Evolutionary conservation across 2,797 vertebrate genomes (phyloP).

Genomic region (Thripadectes ignobilis): DNA sequence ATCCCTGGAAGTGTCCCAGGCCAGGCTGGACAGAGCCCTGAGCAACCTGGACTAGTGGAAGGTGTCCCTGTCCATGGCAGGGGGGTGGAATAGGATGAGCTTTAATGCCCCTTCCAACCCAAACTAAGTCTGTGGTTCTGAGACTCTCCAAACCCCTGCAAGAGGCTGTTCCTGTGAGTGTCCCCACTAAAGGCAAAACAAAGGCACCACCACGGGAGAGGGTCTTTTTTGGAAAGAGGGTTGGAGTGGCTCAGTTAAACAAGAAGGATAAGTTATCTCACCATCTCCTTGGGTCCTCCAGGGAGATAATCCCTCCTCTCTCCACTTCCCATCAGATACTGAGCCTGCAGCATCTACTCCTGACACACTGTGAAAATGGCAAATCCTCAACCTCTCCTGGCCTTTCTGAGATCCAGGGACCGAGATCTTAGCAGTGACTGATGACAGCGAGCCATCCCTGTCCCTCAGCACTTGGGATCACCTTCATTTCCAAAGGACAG

Average conservation of each 20-base stretch:
- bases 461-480: not conserved
- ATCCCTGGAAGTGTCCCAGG: not conserved
- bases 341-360: not conserved
- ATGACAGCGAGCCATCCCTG: not conserved
- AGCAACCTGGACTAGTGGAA: not conserved
- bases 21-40: not conserved
- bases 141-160: rapidly evolving
- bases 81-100: not conserved
- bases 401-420: not conserved
- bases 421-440: not conserved
- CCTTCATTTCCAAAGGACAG: not conserved
- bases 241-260: not conserved
- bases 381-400: not conserved
- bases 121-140: not conserved
- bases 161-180: not conserved
- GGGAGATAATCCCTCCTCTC: not conserved
- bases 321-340: not conserved
- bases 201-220: rapidly evolving
- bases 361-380: not conserved
- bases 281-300: not conserved
- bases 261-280: not conserved
- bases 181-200: not conserved
- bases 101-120: not conserved
- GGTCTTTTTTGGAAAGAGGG: not conserved
- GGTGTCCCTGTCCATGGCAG: not conserved